Base-by-base conservation (phyloP, 2,113 vertebrate genomes). In the Sander lucioperca region DNA sequence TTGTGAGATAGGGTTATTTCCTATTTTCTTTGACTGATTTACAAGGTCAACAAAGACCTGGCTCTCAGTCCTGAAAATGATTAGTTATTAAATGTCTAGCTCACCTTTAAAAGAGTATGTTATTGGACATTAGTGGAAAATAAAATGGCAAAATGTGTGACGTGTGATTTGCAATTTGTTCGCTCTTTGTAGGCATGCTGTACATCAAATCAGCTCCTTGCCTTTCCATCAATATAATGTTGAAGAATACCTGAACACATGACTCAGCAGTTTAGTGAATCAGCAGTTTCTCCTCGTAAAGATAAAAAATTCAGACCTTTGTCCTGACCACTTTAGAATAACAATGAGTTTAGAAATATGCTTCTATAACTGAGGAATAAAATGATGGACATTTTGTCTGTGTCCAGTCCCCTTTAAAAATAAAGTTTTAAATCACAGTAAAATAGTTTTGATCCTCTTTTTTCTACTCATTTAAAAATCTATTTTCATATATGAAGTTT, bases 231-330 rank as follows among this genome's bases (percentile, higher is more conserved):
- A 18, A 47, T 66, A 75, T 73, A 53, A 61, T 67, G 72, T 47
- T 66, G 45, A 70, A 78, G 73, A 75, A 70, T 72, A 86, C 48
- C 47, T 63, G n/a, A 75, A 63, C 63, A 23, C 56, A 78, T 80
- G 84, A 90, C 16, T 81, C 87, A 80, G 88, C 61, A 3, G 11
- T 79, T 84, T 78, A 21, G 65, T 16, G 51, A 77, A 62, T 51
- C 70, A 64, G 83, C 66, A 45, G 54, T 36, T 81, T 83, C 61
- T 73, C 45, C 25, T 78, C 59, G 51, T 54, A 57, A 76, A 47
- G 80, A 81, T 73, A 66, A 59, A 74, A 82, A 66, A 43, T 16
- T 58, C 56, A 53, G 12, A 33, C 45, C 11, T 74, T 65, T 77
- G 25, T 82, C 78, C 66, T 51, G 59, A 54, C 51, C 71, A 15